phyloP scores from a whole-genome alignment of 2,113 vertebrate species.

The Bubo bubo region DNA sequence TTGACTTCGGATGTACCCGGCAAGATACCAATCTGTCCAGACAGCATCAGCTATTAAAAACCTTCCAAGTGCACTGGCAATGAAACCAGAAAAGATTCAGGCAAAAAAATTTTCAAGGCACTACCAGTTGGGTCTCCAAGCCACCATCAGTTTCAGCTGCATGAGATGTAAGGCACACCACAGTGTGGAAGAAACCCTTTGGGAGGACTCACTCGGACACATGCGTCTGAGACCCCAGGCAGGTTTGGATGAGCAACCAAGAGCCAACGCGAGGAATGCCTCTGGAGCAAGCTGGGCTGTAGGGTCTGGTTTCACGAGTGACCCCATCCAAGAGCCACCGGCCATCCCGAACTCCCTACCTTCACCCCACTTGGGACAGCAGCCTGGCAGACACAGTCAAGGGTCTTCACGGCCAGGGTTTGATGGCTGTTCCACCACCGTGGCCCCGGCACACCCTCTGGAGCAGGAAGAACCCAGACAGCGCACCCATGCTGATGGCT shows the following conservation, averaged over 20 bases:
- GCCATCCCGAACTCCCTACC: neutral
- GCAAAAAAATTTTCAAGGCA: neutral
- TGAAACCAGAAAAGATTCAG: neutral
- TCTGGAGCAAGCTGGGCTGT: neutral
- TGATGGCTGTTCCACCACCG: too few species aligned
- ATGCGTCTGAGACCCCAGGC: accelerated
- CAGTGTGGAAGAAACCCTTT: neutral
- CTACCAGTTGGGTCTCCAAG: neutral
- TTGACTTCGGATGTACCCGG: neutral
- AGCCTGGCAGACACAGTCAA: neutral
- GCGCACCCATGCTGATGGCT: too few species aligned
- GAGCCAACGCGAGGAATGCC: accelerated
- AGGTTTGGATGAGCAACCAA: neutral
- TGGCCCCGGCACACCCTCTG: neutral
- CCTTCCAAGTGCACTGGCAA: accelerated
- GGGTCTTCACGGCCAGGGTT: neutral
- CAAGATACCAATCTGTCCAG: neutral
- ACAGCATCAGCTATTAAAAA: neutral
- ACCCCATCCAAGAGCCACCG: neutral
- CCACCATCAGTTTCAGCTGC: neutral
- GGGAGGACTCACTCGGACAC: accelerated
- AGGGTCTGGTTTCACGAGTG: neutral
- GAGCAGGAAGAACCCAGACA: neutral
- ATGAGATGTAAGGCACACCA: neutral
- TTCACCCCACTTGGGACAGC: neutral